These are phyloP conservation scores for Hucho hucho DNA, from an alignment of 2,113 vertebrate genomes.

Conservation along the genomic window DNA sequence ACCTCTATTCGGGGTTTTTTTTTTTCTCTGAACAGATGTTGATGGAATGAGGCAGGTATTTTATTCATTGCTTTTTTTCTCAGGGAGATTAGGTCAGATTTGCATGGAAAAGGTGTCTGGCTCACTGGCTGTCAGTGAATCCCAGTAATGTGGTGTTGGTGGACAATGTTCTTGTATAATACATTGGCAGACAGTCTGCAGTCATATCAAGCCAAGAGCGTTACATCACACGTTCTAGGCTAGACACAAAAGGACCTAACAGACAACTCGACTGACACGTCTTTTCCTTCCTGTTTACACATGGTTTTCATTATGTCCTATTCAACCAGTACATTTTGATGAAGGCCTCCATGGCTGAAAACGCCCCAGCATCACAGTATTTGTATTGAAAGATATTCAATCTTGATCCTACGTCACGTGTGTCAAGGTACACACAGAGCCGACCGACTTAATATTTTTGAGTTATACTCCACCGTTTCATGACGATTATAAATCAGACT, in stretches of 20 bases:
- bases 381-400: no score
- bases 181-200: conserved; percentile 3
- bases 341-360: no score
- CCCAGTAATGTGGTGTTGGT: conserved; percentile 8
- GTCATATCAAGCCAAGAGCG: neutral
- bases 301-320: no score
- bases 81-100: conserved; percentile 25
- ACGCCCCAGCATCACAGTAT: no score
- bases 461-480: no score
- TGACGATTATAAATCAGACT: no score
- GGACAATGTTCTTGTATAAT: conserved; percentile 29
- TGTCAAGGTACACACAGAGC: no score
- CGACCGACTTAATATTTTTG: no score
- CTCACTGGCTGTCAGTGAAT: conserved; percentile 20
- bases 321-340: no score
- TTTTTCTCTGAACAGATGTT: conserved; percentile 25
- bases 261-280: conserved; percentile 1
- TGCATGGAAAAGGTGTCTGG: no score
- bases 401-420: no score
- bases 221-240: conserved; percentile 21
- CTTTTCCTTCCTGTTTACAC: no score
- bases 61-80: conserved; percentile 39
- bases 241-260: neutral
- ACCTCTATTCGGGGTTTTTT: conserved; percentile 28
- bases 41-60: conserved; percentile 31